Evolutionary conservation across 2,888 invertebrate genomes (phyloP).

Genomic region (Calephelis perditalis): DNA sequence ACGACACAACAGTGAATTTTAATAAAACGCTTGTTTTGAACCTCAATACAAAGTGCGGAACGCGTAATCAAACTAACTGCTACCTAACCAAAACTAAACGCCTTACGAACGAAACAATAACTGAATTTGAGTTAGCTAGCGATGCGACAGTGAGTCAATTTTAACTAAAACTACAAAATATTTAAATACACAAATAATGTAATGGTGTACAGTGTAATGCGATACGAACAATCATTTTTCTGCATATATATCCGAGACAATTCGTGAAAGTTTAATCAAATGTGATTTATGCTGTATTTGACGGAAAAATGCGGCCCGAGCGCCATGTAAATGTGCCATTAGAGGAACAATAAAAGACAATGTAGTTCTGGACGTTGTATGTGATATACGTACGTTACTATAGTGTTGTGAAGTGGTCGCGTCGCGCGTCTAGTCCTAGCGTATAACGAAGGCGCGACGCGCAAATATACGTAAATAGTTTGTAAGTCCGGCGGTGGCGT

Average conservation of each 20-base stretch:
- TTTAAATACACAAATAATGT: too few species aligned
- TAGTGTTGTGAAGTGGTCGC: slow-evolving; percentile 38
- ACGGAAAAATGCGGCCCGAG: not conserved
- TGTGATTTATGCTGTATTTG: not conserved
- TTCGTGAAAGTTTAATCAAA: too few species aligned
- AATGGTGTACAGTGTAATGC: too few species aligned
- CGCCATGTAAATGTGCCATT: slow-evolving; percentile 21
- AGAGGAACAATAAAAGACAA: slow-evolving; percentile 12
- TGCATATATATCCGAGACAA: too few species aligned
- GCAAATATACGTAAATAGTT: slow-evolving; percentile 70
- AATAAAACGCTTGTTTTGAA: not conserved
- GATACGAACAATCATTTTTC: too few species aligned
- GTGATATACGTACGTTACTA: slow-evolving; percentile 28
- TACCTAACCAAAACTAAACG: too few species aligned
- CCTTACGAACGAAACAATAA: too few species aligned
- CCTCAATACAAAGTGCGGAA: too few species aligned
- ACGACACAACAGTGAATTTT: not conserved
- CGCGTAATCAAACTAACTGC: too few species aligned
- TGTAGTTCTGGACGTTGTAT: slow-evolving; percentile 21
- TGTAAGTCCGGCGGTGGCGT: slow-evolving; percentile 44
- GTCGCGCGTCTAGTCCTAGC: slow-evolving; percentile 61
- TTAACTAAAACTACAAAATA: too few species aligned
- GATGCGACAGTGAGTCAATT: too few species aligned
- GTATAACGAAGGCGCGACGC: slow-evolving; percentile 44
- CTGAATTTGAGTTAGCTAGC: too few species aligned